Evolutionary conservation across 23 tunicate genomes (phyloP), one percentile per base, ranked within the genome.

Genomic region (Ciona savignyi): DNA sequence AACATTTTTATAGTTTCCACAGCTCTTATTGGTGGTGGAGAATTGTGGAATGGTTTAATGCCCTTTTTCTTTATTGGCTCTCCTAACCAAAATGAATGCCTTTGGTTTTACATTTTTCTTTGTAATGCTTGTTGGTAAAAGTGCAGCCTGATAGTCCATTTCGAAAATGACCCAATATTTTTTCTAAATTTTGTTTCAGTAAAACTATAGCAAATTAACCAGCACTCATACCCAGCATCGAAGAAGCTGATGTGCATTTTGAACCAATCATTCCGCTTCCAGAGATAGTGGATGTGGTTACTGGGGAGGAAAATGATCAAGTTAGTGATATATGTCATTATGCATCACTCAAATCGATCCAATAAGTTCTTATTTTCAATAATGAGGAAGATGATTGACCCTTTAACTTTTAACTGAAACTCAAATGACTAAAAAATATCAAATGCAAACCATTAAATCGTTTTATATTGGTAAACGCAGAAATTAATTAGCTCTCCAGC

Each of bases 291-390:
- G 75, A 63, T 27, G 70, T 87, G 4, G 33, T 62, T 4, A 87
- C 95, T 64, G 95, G 95, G 33, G 95, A 87, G 76, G 95, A 87
- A 66, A 78, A 87, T 33, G 86, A 81, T 33, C 86, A 87, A 63
- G 95, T 87, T 62, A 0, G 66, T 21, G 19, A 49, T 49, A 11
- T 49, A 49, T 11, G 20, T 49, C 15, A 49, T 11, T 11, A 49
- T 49, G 15, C 20, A 15, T 49, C 61, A 49, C 19, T 49, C 20
- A 11, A 11, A 49, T 11, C 20, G 19, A 11, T 49, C 20, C n/a
- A n/a, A 20, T 20, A 15, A 49, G 20, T 20, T 49, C 15, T 49
- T 49, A 63, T 63, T 23, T 4, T 22, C 67, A 63, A 63, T 9
- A 6, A 42, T 63, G 67, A 4, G 26, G 22, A 63, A 4, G 4